These are phyloP conservation scores for Dichetophora obliterata DNA, from an alignment of 2,888 invertebrate genomes.

Conservation along the genomic window DNA sequence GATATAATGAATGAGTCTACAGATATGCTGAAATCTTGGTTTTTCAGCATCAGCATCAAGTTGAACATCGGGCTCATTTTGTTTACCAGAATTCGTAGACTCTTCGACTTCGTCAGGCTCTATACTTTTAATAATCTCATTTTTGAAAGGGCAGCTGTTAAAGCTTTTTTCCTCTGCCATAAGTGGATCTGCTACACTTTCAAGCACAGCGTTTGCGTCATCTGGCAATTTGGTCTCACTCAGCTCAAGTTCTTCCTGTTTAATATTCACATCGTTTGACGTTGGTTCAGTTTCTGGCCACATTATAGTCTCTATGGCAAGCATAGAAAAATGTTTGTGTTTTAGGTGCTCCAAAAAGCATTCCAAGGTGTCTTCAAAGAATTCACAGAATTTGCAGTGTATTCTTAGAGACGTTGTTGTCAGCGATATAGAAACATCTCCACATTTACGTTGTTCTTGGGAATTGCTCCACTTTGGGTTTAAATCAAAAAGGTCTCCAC, in stretches of 20 bases:
- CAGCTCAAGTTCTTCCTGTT: background rate
- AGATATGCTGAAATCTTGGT: conserved; percentile 4
- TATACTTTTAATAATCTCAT: background rate
- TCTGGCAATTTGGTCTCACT: background rate
- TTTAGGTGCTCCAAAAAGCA: too few relatives aligned
- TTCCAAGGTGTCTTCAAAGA: too few relatives aligned
- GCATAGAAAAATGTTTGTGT: too few relatives aligned
- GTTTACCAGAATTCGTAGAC: background rate
- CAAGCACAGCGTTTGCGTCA: background rate
- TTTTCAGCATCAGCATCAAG: background rate
- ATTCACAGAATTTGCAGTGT: too few relatives aligned
- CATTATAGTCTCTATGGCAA: too few relatives aligned
- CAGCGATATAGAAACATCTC: too few relatives aligned
- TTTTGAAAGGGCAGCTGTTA: background rate
- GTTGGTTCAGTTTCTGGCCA: too few relatives aligned
- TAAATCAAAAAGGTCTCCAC: too few relatives aligned
- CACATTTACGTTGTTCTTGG: too few relatives aligned
- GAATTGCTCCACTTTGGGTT: too few relatives aligned
- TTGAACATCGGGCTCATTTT: background rate
- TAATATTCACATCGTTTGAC: too few relatives aligned
- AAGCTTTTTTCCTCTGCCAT: background rate
- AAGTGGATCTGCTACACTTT: background rate
- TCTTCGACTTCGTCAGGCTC: background rate
- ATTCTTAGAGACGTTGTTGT: too few relatives aligned
- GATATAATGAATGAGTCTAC: conserved; percentile 1